phyloP scores from a whole-genome alignment of 2,797 vertebrate species.

The Falco columbarius region DNA sequence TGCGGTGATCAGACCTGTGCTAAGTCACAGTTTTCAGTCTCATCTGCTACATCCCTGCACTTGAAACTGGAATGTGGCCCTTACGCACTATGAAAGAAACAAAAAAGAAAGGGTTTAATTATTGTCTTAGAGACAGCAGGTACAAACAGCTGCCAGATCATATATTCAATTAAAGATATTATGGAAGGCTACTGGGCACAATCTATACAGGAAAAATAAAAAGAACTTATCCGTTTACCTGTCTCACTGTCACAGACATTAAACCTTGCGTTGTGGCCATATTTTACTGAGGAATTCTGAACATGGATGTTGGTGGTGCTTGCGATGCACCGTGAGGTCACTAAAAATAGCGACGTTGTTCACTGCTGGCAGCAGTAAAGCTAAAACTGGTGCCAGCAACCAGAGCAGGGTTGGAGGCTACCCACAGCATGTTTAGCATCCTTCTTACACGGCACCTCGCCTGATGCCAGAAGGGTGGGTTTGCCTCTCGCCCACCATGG shows the following conservation, averaged over 20 bases:
- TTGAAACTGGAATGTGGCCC: neutral
- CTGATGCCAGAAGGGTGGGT: neutral
- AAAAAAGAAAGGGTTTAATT: neutral
- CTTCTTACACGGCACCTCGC: fast-evolving
- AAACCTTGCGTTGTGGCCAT: neutral
- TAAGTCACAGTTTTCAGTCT: neutral
- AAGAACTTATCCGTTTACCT: neutral
- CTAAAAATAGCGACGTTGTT: fast-evolving
- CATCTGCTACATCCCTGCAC: fast-evolving
- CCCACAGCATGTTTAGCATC: fast-evolving
- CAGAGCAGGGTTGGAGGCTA: neutral
- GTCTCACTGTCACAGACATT: neutral
- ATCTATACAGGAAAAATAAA: neutral
- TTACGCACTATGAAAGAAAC: neutral
- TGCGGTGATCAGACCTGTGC: neutral
- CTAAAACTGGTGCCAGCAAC: neutral
- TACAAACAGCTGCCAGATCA: neutral
- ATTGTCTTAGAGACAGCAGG: neutral
- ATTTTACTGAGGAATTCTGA: neutral
- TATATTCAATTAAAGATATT: neutral
- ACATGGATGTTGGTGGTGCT: neutral
- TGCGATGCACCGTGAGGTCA: neutral
- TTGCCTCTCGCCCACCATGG: neutral
- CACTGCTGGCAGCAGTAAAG: neutral
- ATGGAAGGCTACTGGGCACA: neutral